Evolutionary conservation across 1,140 invertebrate species (phyloP).

Genomic region (Neomicropteryx cornuta): DNA sequence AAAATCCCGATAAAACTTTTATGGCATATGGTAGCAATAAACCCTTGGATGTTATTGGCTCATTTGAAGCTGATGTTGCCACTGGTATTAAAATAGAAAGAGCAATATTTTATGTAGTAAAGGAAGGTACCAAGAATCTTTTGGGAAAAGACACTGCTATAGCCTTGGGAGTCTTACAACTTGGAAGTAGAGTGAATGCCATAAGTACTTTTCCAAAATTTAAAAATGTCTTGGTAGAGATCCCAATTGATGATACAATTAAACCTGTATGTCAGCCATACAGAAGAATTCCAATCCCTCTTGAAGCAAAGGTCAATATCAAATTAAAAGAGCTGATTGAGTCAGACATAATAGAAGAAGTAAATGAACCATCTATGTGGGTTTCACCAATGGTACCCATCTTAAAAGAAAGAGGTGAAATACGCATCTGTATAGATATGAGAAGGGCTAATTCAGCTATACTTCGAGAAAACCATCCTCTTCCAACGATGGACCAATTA

Average conservation of each 20-base stretch:
- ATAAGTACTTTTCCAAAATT: conserved; percentile 20
- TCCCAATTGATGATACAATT: conserved; percentile 15
- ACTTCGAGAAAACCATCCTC: conserved; percentile 21
- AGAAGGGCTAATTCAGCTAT: conserved; percentile 23
- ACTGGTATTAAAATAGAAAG: conserved; percentile 2
- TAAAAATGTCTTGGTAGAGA: conserved; percentile 17
- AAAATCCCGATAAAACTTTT: conserved; percentile 11
- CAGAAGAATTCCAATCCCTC: conserved; percentile 18
- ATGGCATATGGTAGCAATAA: conserved; percentile 7
- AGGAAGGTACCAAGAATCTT: conserved; percentile 8
- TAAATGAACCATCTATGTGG: conserved; percentile 20
- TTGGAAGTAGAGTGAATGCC: conserved; percentile 15
- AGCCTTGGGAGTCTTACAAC: conserved; percentile 15
- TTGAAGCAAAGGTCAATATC: conserved; percentile 14
- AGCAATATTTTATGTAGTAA: conserved; percentile 14
- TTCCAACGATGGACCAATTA: conserved; percentile 22
- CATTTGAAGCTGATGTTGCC: conserved; percentile 6
- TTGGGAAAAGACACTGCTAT: conserved; percentile 14
- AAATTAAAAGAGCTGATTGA: conserved; percentile 15
- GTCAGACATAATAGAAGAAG: conserved; percentile 22
- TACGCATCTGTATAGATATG: conserved; percentile 28
- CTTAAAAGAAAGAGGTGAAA: conserved; percentile 19
- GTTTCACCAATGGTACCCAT: conserved; percentile 25
- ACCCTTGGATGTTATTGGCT: conserved; percentile 7
- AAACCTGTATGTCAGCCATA: conserved; percentile 20